Base-by-base conservation (phyloP, 2,888 invertebrate species). In the Melinaea marsaeus region DNA sequence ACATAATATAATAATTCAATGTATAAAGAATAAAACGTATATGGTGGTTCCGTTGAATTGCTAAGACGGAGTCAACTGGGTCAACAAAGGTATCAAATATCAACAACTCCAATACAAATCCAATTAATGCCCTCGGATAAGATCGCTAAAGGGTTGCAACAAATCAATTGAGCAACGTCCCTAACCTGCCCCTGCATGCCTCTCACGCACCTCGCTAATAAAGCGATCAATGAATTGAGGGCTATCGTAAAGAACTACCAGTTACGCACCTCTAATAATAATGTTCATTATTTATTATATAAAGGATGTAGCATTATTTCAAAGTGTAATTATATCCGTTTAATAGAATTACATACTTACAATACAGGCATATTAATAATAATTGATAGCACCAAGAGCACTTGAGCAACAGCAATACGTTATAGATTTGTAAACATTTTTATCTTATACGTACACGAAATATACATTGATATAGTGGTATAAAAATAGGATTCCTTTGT, bases 201-300 rank as follows among this genome's bases (percentile, higher is more conserved):
- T 71, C 74, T 78, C 89, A 88, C 89, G 88, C 76, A 73, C 79
- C 70, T 71, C 67, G 69, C 85, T 88, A 88, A 89, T 88, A 87
- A 87, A 84, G 76, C 82, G 78, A 84, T 84, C 78, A 81, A 87
- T 84, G 83, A 80, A 85, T 82, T 81, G 82, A 75, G 76, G 72
- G 72, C 75, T 74, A 76, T 72, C 74, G 74, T 75, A 78, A 75
- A 76, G 75, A 67, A 68, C 71, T 70, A 70, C 70, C 64, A 66
- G 68, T 68, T 66, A 72, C 74, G 71, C 71, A 69, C 71, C 72
- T 70, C 70, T 69, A 74, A 74, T 74, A 74, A 71, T 74, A 74
- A 73, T 71, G 32, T 57, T 57, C 45, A 64, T 63, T 61, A n/a
- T 32, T 51, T 51, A 51, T 48, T 48, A 22, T 51, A 13, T 46